Conservation (phyloP, 2,888 invertebrate species). For the Caenorhabditis sp. region DNA sequence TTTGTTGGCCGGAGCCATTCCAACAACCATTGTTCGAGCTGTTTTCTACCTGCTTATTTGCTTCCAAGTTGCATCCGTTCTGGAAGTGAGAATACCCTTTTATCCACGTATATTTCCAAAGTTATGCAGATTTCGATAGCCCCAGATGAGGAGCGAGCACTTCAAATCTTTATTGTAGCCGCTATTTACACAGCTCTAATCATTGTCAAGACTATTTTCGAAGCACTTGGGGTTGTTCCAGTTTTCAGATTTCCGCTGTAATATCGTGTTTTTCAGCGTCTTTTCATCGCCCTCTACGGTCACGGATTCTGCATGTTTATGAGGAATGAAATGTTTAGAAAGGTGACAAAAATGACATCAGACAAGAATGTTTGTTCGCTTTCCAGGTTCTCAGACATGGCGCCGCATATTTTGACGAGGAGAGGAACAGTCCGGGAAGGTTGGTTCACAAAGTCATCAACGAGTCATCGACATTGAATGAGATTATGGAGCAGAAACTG, state of each 20-base stretch:
- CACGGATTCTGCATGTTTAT: slow-evolving; percentile 75
- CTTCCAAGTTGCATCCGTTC: slow-evolving; percentile 76
- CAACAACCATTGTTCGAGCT: slow-evolving; percentile 74
- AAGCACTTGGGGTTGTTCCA: slow-evolving; percentile 72
- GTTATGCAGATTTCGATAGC: slow-evolving; percentile 67
- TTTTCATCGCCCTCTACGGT: slow-evolving; percentile 75
- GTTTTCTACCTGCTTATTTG: slow-evolving; percentile 76
- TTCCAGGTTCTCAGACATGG: slow-evolving; percentile 69
- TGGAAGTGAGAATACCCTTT: slow-evolving; percentile 68
- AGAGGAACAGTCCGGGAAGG: slow-evolving; percentile 72
- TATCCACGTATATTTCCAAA: background rate
- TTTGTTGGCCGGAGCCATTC: slow-evolving; percentile 67
- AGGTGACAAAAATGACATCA: slow-evolving; percentile 19
- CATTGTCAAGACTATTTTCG: slow-evolving; percentile 77
- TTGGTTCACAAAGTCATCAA: slow-evolving; percentile 74
- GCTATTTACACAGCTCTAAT: slow-evolving; percentile 75
- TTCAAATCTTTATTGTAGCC: slow-evolving; percentile 72
- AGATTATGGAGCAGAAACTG: slow-evolving; percentile 76
- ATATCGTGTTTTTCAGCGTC: slow-evolving; percentile 56
- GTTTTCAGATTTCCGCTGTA: background rate
- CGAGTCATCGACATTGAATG: slow-evolving; percentile 74
- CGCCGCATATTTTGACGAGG: slow-evolving; percentile 77
- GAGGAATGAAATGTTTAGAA: slow-evolving; percentile 75
- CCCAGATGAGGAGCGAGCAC: slow-evolving; percentile 66
- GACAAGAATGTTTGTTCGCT: background rate